Base-by-base conservation (phyloP, 2,797 vertebrate genomes). In the Amblyopsis hoosieri region DNA sequence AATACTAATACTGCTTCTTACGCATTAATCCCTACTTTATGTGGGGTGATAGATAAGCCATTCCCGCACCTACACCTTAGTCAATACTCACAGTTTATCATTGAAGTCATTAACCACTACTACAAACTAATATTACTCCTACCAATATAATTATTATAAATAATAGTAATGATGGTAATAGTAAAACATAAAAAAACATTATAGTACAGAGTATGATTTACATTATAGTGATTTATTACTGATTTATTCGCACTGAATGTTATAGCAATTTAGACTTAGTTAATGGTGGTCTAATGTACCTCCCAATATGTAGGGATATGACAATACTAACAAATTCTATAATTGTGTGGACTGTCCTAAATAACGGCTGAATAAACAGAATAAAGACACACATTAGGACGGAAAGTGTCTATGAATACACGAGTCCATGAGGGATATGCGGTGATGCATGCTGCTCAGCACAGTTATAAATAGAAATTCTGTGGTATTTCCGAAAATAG, bases 401-500 rank as follows among this genome's bases (percentile, higher is more conserved):
- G 62, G 65, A 78, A 80, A 82, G 76, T 73, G 72, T 81, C 80
- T 82, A 65, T 66, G 76, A 83, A 69, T 74, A 78, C 79, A 84
- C 71, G 76, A 76, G 86, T 83, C 80, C 69, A 49, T 85, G 70
- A 79, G 82, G 82, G 85, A 82, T 85, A 82, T 79, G 81, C 84
- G 85, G 84, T 86, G 84, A 90, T 86, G 82, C 90, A 81, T 64
- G 83, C 90, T 86, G 90, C 87, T 92, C 90, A 90, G 89, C 81
- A 85, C 46, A 49, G 86, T 85, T 94, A 93, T 85, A 92, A 92
- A 93, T 93, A 94, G 92, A 89, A 83, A 83, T 87, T 88, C 80
- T 85, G 88, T 90, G 91, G 91, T 91, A 92, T 91, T 93, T 93
- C 92, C 80, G 87, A 93, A 94, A 94, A 93, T 93, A 92, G 92